Conservation (phyloP, 2,888 invertebrate species). For the Atethmia centrago region DNA sequence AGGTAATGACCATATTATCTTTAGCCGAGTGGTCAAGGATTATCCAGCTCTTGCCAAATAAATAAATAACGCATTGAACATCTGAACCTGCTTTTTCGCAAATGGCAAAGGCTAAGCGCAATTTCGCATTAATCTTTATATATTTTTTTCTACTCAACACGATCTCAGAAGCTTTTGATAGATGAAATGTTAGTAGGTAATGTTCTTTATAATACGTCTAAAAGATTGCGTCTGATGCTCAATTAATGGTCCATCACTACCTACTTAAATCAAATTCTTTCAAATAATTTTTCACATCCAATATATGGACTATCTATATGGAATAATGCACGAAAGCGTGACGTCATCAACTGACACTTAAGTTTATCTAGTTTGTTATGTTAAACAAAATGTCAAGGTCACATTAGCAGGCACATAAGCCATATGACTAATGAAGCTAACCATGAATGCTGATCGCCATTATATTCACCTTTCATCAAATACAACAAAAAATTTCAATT, state of each 20-base stretch:
- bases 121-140: not conserved
- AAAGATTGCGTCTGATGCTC: not conserved
- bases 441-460: not conserved
- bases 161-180: not conserved
- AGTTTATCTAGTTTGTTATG: conserved; percentile 4
- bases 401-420: conserved; percentile 17
- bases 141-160: not conserved
- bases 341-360: conserved; percentile 23
- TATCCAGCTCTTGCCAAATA: not conserved
- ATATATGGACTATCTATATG: conserved; percentile 16
- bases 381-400: conserved; percentile 16
- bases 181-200: not conserved
- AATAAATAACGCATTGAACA: too few relatives aligned
- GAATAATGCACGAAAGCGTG: conserved; percentile 13
- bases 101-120: too few relatives aligned
- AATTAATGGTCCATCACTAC: not conserved
- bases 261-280: not conserved
- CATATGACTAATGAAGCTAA: conserved; percentile 15
- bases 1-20: too few relatives aligned
- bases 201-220: not conserved
- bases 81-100: not conserved
- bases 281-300: conserved; percentile 1
- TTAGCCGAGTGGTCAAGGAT: not conserved
- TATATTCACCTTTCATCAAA: conserved; percentile 13
- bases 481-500: not conserved